Percentiles rank a stretch among this genome's conserved stretches.
Conservation (phyloP, 1,140 invertebrate genomes). For the Spodoptera litura region DNA sequence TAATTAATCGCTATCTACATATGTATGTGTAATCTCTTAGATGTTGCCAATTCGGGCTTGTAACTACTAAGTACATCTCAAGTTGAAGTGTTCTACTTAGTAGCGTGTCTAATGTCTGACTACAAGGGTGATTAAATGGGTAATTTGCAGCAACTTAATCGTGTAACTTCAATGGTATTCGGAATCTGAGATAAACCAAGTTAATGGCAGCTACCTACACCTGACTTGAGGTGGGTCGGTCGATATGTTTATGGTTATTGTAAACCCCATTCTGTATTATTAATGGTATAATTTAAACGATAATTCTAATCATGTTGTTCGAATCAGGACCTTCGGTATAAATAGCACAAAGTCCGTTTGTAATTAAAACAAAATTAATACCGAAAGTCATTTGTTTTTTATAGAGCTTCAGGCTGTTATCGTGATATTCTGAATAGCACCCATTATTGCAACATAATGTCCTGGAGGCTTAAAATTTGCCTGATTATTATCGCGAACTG, state of each 20-base stretch:
- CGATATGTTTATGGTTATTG: neutral
- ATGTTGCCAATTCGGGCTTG: neutral
- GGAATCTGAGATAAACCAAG: conserved; percentile 27
- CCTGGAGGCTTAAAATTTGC: conserved; percentile 19
- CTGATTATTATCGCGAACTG: conserved; percentile 31
- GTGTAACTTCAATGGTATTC: conserved; percentile 29
- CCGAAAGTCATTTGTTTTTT: conserved; percentile 10
- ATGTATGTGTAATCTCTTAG: neutral
- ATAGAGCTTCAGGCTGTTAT: neutral
- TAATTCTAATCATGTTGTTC: neutral
- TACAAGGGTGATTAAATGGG: conserved; percentile 31
- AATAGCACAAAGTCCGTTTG: neutral
- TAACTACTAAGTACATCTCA: neutral
- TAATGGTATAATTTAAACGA: neutral
- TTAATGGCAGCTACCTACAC: conserved; percentile 9
- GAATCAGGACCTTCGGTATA: neutral
- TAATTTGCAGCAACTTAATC: conserved; percentile 35
- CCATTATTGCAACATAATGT: conserved; percentile 2
- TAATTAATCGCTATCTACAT: conserved; percentile 17
- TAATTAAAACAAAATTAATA: neutral
- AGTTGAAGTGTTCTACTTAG: neutral
- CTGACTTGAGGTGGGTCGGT: neutral
- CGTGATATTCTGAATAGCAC: conserved; percentile 20
- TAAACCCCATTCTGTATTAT: neutral
- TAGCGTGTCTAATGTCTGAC: conserved; percentile 16